phyloP scores from a whole-genome alignment of 2,888 invertebrate genomes.

The Ptilodon capucinus region DNA sequence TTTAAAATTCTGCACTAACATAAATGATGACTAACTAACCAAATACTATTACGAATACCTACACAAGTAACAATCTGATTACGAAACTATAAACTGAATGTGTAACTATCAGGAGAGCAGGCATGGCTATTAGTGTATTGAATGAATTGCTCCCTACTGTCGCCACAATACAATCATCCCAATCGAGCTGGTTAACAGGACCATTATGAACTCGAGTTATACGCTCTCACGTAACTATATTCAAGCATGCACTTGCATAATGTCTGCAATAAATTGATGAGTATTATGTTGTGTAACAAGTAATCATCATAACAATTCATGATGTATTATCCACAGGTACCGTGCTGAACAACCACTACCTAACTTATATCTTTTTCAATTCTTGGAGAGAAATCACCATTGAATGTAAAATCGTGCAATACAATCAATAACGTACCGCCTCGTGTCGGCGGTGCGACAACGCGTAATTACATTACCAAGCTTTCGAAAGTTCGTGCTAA shows the following conservation, averaged over 20 bases:
- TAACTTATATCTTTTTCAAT: too few relatives aligned
- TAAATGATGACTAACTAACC: too few relatives aligned
- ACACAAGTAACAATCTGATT: not conserved
- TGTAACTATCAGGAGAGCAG: not conserved
- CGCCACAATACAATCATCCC: constrained; percentile 10
- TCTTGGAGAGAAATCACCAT: not conserved
- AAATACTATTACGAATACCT: too few relatives aligned
- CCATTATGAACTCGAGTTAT: not conserved
- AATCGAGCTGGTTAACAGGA: constrained; percentile 4
- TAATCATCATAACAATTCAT: not conserved
- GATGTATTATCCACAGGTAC: not conserved
- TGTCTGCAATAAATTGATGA: not conserved
- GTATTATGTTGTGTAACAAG: not conserved
- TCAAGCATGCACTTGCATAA: not conserved
- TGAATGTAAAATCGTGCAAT: not conserved
- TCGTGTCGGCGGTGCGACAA: constrained; percentile 9
- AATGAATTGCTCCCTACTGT: constrained; percentile 2
- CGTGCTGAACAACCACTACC: too few relatives aligned
- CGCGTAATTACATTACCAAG: constrained; percentile 15
- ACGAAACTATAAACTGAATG: not conserved
- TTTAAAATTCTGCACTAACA: too few relatives aligned
- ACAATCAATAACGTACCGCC: not conserved
- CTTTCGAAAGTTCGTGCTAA: constrained; percentile 30
- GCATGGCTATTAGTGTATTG: constrained; percentile 1
- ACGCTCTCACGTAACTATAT: not conserved